Evolutionary conservation across 2,113 vertebrate genomes (phyloP).

Genomic region (Clarias gariepinus): DNA sequence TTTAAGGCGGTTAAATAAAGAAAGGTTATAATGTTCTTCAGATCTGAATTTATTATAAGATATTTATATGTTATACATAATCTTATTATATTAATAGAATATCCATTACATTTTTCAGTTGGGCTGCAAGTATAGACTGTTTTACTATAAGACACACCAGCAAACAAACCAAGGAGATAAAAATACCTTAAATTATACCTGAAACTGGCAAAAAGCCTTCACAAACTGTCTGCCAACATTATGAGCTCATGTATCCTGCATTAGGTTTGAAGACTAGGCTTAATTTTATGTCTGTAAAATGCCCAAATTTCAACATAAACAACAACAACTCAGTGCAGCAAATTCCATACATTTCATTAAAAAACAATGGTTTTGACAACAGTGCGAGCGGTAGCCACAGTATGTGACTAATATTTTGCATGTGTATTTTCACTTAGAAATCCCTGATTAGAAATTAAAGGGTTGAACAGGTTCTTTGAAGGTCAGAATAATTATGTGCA

Average conservation of each 20-base stretch:
- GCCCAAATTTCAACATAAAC: background rate
- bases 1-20: no score
- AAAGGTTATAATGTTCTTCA: no score
- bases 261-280: background rate
- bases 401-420: background rate
- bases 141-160: no score
- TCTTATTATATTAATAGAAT: no score
- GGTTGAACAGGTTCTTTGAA: background rate
- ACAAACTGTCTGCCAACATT: background rate
- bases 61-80: no score
- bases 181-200: no score
- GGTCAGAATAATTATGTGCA: conserved; percentile 6
- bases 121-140: no score
- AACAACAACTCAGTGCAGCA: no score
- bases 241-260: background rate
- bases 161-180: no score
- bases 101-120: no score
- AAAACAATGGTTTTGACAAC: background rate
- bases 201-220: background rate
- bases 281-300: background rate
- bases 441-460: conserved; percentile 1
- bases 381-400: background rate
- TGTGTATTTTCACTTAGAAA: background rate
- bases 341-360: background rate
- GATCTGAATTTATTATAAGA: no score